These are phyloP conservation scores for Hydrocynus forskahlii DNA, from an alignment of 2,797 vertebrate species.

Conservation along the genomic window DNA sequence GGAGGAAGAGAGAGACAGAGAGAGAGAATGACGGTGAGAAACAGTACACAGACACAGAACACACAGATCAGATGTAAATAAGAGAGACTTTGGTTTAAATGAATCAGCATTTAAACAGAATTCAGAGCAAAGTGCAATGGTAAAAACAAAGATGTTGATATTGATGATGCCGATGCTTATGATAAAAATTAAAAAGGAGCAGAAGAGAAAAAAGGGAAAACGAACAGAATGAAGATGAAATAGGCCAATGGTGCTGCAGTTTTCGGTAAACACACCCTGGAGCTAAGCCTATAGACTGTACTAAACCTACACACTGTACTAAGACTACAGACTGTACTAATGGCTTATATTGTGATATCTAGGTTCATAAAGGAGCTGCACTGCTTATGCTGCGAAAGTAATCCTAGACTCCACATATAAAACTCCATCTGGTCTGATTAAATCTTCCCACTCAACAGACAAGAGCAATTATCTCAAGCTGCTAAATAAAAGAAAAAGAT, in stretches of 20 bases:
- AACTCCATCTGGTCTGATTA: neutral
- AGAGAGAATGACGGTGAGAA: slow-evolving; percentile 70
- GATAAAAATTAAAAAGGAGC: slow-evolving; percentile 18
- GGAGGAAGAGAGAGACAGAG: slow-evolving; percentile 68
- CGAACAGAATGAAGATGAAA: slow-evolving; percentile 35
- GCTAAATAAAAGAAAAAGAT: neutral
- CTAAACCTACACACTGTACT: neutral
- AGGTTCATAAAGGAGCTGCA: neutral
- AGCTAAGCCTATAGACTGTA: neutral
- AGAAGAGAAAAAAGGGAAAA: slow-evolving; percentile 19
- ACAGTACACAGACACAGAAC: slow-evolving; percentile 55
- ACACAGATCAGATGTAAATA: slow-evolving; percentile 58
- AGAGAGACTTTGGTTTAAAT: slow-evolving; percentile 51
- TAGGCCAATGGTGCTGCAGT: slow-evolving; percentile 32
- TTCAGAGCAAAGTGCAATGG: slow-evolving; percentile 28
- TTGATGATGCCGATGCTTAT: slow-evolving; percentile 26
- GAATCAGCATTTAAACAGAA: slow-evolving; percentile 49
- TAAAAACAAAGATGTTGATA: slow-evolving; percentile 23
- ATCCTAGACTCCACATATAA: neutral
- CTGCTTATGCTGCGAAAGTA: neutral
- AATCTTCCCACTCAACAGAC: neutral
- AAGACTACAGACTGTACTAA: neutral
- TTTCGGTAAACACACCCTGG: slow-evolving; percentile 24
- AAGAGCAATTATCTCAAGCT: neutral
- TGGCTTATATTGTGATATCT: too few relatives aligned